Conservation (phyloP, 2,888 invertebrate species). For the Rosalia funebris region DNA sequence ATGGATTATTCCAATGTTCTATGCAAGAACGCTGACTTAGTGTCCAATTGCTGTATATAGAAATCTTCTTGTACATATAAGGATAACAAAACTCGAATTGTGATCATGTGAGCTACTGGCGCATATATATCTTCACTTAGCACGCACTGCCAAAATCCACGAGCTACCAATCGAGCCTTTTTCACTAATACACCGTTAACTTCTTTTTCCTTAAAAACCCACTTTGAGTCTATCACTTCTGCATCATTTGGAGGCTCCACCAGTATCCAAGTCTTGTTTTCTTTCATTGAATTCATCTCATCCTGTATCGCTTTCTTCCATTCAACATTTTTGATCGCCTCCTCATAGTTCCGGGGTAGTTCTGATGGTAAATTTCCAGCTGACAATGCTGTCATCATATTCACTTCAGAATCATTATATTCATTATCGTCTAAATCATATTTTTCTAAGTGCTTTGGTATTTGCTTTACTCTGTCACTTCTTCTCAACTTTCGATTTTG, state of each 20-base stretch:
- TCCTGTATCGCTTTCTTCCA: constrained; percentile 40
- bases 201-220: constrained; percentile 38
- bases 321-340: constrained; percentile 26
- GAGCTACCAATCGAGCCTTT: too few relatives aligned
- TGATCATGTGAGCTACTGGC: constrained; percentile 43
- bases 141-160: constrained; percentile 40
- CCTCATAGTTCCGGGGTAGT: constrained; percentile 35
- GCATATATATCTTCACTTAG: constrained; percentile 38
- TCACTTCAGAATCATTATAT: constrained; percentile 7
- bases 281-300: constrained; percentile 36
- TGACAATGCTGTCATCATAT: constrained; percentile 15
- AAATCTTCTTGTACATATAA: constrained; percentile 34
- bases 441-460: constrained; percentile 21
- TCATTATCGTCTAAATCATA: constrained; percentile 27
- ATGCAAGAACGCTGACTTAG: too few relatives aligned
- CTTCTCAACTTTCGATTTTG: constrained; percentile 6
- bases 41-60: constrained; percentile 25
- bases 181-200: constrained; percentile 36
- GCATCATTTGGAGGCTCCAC: constrained; percentile 29
- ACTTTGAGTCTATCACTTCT: constrained; percentile 41
- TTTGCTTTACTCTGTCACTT: constrained; percentile 24
- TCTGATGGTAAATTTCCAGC: constrained; percentile 31
- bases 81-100: constrained; percentile 37
- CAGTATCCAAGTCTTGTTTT: constrained; percentile 41
- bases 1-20: constrained; percentile 25